phyloP scores from a whole-genome alignment of 2,888 invertebrate genomes.

The Hirtodrosophila duncani region DNA sequence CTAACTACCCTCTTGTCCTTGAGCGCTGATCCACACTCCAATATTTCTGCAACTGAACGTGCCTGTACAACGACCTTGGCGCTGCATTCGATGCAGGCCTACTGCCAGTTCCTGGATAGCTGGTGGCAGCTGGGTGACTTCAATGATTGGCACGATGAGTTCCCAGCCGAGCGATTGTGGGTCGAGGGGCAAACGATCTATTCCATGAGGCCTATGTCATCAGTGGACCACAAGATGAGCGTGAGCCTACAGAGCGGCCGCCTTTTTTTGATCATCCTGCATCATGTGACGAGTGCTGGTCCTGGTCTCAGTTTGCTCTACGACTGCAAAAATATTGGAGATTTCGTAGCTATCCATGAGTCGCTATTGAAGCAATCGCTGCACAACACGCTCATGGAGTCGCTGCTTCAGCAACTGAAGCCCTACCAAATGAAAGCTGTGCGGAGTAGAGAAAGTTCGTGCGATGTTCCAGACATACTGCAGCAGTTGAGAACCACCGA shows the following conservation, averaged over 20 bases:
- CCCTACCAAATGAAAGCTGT: neutral
- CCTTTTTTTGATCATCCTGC: conserved; percentile 14
- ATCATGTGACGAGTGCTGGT: conserved; percentile 16
- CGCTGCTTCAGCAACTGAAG: conserved; percentile 3
- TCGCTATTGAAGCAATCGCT: neutral
- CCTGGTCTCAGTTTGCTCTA: conserved; percentile 9
- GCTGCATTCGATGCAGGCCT: conserved; percentile 27
- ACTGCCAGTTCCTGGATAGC: conserved; percentile 26
- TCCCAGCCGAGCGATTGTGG: neutral
- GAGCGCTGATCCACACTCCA: no score
- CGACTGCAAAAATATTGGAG: conserved; percentile 10
- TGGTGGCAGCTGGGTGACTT: conserved; percentile 39
- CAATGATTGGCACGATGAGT: conserved; percentile 26
- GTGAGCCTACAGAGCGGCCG: neutral
- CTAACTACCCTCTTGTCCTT: neutral
- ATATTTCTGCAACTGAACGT: no score
- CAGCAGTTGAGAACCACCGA: conserved; percentile 10
- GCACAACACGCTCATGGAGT: conserved; percentile 11
- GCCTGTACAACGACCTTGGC: conserved; percentile 15
- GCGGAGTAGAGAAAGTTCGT: rapidly evolving
- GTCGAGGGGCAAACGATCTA: conserved; percentile 4
- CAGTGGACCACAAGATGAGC: neutral
- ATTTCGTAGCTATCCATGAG: conserved; percentile 14
- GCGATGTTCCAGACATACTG: conserved; percentile 17
- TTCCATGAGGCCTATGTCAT: neutral